Evolutionary conservation across 2,888 invertebrate genomes (phyloP).

Genomic region (Mesorhabditis spiculigera): DNA sequence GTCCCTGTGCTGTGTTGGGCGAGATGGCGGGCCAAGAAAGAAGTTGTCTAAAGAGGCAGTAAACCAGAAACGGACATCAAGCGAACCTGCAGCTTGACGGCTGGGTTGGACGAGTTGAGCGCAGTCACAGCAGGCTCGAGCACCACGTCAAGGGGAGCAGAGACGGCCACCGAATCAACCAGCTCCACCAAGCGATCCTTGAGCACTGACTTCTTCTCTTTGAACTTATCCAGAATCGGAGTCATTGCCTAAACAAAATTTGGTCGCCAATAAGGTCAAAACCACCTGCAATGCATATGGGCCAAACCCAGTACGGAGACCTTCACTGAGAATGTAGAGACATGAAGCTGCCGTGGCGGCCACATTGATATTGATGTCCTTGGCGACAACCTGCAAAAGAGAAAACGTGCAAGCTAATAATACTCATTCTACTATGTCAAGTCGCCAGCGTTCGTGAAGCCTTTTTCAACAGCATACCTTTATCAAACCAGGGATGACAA

Average conservation of each 20-base stretch:
- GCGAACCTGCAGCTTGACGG: too few species aligned
- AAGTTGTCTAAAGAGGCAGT: too few species aligned
- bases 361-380: conserved; percentile 90
- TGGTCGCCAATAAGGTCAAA: too few species aligned
- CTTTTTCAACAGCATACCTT: too few species aligned
- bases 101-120: too few species aligned
- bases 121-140: not conserved
- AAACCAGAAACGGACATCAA: too few species aligned
- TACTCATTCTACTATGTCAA: too few species aligned
- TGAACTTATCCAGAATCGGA: conserved; percentile 86
- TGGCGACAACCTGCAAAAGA: conserved; percentile 73
- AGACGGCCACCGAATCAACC: conserved; percentile 77
- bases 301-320: conserved; percentile 81
- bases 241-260: conserved; percentile 47
- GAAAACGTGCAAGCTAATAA: not conserved
- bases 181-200: conserved; percentile 81
- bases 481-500: too few species aligned
- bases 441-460: too few species aligned
- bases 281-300: conserved; percentile 69
- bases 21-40: too few species aligned
- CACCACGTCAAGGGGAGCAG: conserved; percentile 66
- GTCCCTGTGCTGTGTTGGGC: too few species aligned
- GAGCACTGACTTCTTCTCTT: conserved; percentile 89
- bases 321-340: conserved; percentile 76
- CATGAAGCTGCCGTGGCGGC: conserved; percentile 82